These are phyloP conservation scores for Crossoptilon crossoptilon DNA, from an alignment of 2,797 vertebrate genomes.

Conservation along the genomic window DNA sequence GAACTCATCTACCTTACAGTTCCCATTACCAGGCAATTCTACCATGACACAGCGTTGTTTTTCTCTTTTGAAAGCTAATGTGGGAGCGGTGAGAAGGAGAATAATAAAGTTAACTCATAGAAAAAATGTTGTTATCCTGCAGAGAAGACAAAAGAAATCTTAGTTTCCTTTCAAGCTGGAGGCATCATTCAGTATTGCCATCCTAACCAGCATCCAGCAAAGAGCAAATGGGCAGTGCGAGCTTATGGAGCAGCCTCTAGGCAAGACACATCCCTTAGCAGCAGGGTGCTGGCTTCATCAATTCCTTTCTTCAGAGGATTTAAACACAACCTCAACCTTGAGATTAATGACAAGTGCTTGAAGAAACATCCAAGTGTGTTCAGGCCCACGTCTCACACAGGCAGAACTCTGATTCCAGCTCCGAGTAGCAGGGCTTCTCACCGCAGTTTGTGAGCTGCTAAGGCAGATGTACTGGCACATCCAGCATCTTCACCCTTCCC, in stretches of 20 bases:
- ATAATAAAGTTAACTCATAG: constrained; percentile 17
- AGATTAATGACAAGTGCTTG: background rate
- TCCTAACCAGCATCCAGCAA: background rate
- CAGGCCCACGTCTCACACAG: background rate
- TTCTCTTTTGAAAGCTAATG: constrained; percentile 55
- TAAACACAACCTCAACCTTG: background rate
- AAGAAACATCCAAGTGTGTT: background rate
- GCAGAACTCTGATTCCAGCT: background rate
- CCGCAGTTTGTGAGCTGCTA: background rate
- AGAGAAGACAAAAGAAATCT: constrained; percentile 34
- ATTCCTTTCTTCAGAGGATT: background rate
- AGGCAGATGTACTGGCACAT: background rate
- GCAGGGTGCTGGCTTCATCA: background rate
- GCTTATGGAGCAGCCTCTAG: background rate
- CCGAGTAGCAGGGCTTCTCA: background rate
- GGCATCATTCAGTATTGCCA: constrained; percentile 28
- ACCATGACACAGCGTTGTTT: background rate
- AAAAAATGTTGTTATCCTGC: constrained; percentile 17
- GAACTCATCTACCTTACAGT: constrained; percentile 62
- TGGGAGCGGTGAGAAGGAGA: constrained; percentile 5
- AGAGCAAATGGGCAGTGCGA: background rate
- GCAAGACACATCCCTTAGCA: background rate
- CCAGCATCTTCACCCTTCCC: background rate
- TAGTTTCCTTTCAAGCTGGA: background rate
- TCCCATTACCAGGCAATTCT: constrained; percentile 59